A percentile compares a stretch with the other conserved stretches of the same genome.
These are phyloP conservation scores for Callithrix jacchus DNA, from an alignment of 2,113 vertebrate species.

Conservation along the genomic window DNA sequence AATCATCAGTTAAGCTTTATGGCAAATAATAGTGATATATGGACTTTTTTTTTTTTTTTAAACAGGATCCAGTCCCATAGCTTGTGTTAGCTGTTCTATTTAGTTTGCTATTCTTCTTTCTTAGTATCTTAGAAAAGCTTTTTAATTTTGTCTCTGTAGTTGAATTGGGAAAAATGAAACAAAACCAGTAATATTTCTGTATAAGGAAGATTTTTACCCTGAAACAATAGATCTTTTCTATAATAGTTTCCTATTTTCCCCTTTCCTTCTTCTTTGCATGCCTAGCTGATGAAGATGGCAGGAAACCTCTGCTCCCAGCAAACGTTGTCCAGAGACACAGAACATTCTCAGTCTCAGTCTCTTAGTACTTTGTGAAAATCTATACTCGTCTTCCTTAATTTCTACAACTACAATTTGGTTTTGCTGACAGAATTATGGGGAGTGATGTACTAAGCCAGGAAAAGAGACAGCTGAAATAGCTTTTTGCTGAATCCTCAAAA, in stretches of 20 bases:
- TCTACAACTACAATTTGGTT: conserved; percentile 7
- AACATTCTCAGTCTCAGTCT: neutral
- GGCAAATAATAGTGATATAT: neutral
- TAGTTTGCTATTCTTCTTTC: neutral
- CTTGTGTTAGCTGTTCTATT: neutral
- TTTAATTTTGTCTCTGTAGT: neutral
- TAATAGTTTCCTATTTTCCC: neutral
- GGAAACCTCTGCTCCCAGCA: neutral
- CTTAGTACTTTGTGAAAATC: neutral
- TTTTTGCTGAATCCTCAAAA: conserved; percentile 16
- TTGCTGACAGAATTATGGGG: conserved; percentile 48
- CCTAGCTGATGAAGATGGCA: neutral
- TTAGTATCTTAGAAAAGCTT: neutral
- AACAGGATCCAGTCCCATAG: neutral
- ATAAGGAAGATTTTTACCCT: neutral
- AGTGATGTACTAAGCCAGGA: neutral
- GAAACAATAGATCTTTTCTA: neutral
- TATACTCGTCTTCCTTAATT: neutral
- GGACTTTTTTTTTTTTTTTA: neutral
- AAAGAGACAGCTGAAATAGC: conserved; percentile 21
- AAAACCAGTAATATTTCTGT: neutral
- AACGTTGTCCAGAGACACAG: neutral
- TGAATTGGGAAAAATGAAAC: neutral
- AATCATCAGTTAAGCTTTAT: neutral
- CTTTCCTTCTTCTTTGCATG: neutral